Evolutionary conservation across 1,140 invertebrate species (phyloP).

Genomic region (Hydropsyche tenuis): DNA sequence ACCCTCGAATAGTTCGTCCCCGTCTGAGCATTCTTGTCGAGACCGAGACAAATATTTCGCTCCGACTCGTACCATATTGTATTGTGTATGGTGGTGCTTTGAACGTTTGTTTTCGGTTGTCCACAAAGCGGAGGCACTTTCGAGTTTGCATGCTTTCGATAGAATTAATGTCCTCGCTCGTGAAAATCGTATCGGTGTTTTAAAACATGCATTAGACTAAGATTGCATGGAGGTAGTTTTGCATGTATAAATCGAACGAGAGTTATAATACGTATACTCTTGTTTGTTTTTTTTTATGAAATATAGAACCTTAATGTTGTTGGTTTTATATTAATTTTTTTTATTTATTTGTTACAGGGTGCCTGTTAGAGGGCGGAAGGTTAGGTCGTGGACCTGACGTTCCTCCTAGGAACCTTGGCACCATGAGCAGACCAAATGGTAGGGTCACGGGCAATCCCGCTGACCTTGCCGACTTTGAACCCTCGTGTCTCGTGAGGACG

Average conservation of each 20-base stretch:
- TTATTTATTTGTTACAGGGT: slow-evolving; percentile 71
- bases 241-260: too few species aligned
- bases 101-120: too few species aligned
- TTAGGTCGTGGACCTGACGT: slow-evolving; percentile 78
- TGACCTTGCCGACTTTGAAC: slow-evolving; percentile 84
- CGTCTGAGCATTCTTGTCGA: not conserved
- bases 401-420: slow-evolving; percentile 81
- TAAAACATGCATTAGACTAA: too few species aligned
- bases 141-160: not conserved
- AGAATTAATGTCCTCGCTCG: too few species aligned
- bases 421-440: slow-evolving; percentile 86
- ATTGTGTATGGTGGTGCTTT: too few species aligned
- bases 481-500: slow-evolving; percentile 88
- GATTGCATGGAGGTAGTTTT: too few species aligned
- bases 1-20: not conserved
- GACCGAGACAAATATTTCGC: not conserved
- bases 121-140: too few species aligned
- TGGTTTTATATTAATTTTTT: slow-evolving; percentile 14
- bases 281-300: too few species aligned
- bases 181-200: too few species aligned
- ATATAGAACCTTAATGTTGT: not conserved
- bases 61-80: too few species aligned
- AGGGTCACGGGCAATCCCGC: slow-evolving; percentile 79
- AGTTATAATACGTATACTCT: too few species aligned
- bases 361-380: slow-evolving; percentile 76